Conservation (phyloP, 92 coral and sea anemone genomes). For the Bergia sp. region DNA sequence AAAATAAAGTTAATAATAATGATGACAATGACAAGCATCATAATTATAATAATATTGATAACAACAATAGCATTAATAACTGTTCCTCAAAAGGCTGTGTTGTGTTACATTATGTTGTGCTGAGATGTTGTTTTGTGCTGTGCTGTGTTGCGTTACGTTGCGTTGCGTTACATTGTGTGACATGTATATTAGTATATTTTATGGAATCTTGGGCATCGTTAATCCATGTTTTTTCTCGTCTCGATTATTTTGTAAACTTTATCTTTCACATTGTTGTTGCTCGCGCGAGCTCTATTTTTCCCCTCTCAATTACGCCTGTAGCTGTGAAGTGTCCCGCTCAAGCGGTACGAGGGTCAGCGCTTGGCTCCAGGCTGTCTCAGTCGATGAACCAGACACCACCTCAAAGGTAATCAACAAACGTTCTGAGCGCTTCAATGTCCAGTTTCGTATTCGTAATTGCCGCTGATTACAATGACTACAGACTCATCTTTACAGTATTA, state of each 20-base stretch:
- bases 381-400: not conserved
- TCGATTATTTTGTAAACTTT: not conserved
- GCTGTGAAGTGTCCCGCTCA: slow-evolving; percentile 22
- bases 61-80: too few species aligned
- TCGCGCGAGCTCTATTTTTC: not conserved
- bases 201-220: too few species aligned
- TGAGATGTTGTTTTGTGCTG: not conserved
- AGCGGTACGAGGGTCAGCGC: not conserved
- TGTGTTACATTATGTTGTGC: not conserved
- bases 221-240: not conserved
- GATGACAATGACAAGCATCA: too few species aligned
- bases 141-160: not conserved
- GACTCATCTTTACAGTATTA: too few species aligned
- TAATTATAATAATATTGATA: too few species aligned
- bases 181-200: not conserved
- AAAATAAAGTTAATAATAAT: too few species aligned
- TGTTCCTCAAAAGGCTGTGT: not conserved
- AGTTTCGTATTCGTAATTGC: too few species aligned
- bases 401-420: not conserved
- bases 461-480: too few species aligned
- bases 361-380: too few species aligned
- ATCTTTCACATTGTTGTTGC: not conserved
- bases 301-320: not conserved
- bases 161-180: not conserved
- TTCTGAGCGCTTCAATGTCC: not conserved